Evolutionary conservation across 2,113 vertebrate genomes (phyloP).

Genomic region (Mastomys natalensis): DNA sequence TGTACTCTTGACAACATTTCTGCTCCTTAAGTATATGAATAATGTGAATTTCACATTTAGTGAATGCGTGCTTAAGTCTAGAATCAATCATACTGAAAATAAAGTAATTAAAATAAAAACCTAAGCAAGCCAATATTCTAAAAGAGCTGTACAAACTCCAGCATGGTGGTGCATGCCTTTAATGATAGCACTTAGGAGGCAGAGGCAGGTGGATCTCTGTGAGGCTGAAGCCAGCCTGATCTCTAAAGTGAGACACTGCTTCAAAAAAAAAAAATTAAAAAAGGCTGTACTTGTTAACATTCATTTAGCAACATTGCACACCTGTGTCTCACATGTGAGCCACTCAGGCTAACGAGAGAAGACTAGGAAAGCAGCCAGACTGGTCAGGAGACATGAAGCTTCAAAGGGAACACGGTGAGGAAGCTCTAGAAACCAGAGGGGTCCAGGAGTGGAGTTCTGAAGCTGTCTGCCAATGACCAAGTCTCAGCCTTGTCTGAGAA

Average conservation of each 20-base stretch:
- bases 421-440: background rate
- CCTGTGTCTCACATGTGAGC: background rate
- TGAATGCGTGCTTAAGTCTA: background rate
- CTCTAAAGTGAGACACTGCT: background rate
- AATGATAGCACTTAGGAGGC: background rate
- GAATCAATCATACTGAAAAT: constrained; percentile 5
- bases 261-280: background rate
- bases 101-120: background rate
- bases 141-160: background rate
- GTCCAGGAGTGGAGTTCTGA: background rate
- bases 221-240: background rate
- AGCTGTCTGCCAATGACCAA: background rate
- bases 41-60: background rate
- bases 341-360: background rate
- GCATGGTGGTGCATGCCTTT: background rate
- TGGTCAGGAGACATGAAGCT: background rate
- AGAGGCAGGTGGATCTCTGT: background rate
- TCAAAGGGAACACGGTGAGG: background rate
- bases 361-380: background rate
- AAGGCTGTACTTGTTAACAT: background rate
- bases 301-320: background rate
- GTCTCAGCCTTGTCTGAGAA: background rate
- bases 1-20: background rate
- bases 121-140: background rate
- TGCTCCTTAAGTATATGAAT: background rate